These are phyloP conservation scores for Hydrocynus forskahlii DNA, from an alignment of 2,797 vertebrate species.

Conservation along the genomic window DNA sequence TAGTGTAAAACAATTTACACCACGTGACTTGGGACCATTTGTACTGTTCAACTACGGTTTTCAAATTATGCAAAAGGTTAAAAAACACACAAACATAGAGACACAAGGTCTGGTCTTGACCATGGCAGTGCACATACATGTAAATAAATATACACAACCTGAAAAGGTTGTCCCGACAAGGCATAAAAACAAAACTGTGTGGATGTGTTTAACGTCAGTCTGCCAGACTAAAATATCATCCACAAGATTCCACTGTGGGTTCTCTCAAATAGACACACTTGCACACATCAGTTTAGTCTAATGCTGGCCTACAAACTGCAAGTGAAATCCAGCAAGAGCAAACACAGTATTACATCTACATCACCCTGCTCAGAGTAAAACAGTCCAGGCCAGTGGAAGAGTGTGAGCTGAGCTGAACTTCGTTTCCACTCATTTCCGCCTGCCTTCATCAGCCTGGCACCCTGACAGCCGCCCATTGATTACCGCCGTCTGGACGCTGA, in stretches of 20 bases:
- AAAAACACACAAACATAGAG: no score
- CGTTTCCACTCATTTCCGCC: slow-evolving; percentile 52
- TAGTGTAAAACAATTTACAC: no score
- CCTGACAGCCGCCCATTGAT: slow-evolving; percentile 53
- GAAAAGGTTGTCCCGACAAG: no score
- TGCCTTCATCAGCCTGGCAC: slow-evolving; percentile 45
- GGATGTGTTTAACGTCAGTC: neutral
- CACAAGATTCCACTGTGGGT: neutral
- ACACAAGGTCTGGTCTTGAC: no score
- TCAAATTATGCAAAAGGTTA: no score
- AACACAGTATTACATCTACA: slow-evolving; percentile 47
- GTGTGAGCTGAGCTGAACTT: slow-evolving; percentile 16
- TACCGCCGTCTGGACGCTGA: slow-evolving; percentile 37
- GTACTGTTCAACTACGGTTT: no score
- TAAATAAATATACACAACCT: no score
- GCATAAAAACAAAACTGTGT: neutral
- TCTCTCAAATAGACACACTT: slow-evolving; percentile 21
- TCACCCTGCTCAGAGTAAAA: slow-evolving; percentile 18
- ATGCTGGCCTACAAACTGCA: slow-evolving; percentile 19
- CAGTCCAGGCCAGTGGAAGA: neutral
- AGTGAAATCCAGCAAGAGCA: slow-evolving; percentile 29
- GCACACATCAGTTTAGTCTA: slow-evolving; percentile 43
- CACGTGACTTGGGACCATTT: no score
- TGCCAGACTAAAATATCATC: neutral
- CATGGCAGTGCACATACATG: no score